Evolutionary conservation across 1,140 invertebrate species (phyloP), one percentile per base, ranked within the genome.

Genomic region (Octopus sinensis): DNA sequence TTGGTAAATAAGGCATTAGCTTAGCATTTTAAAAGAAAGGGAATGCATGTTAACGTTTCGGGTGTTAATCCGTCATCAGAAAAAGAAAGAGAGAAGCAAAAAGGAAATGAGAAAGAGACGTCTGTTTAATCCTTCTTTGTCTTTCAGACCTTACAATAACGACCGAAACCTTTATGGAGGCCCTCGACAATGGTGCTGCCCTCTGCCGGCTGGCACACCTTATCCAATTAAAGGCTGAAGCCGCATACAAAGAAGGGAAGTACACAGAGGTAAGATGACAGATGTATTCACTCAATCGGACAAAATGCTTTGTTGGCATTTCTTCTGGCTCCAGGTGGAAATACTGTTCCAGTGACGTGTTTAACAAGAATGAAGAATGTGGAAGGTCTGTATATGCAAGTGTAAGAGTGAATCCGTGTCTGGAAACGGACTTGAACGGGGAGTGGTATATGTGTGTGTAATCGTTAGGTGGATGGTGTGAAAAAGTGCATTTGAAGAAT

Each of bases 141-240:
- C 76, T 82, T 83, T 62, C 82, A 88, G 87, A 82, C 78, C 85
- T 88, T 54, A 83, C 87, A 10, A 86, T 89, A 5, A 81, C 77
- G 13, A 79, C 86, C 53, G 86, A 88, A 6, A 87, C 82, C 23
- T 98, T 99, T 90, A 94, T 98, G 93, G 95, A 97, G 89, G 93
- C 94, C 82, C 92, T 99, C 78, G 97, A 98, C 89, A 98, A 96
- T 53, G 97, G 97, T 83, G 96, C 97, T 80, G 93, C 94, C 77
- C 92, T 98, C 7, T 98, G 97, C 91, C 93, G 94, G 92, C 96
- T 98, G 91, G 96, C 96, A 76, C 97, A 97, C 91, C 94, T 95
- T 86, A 96, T 98, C 54, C 94, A 96, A 12, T 93, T 93, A 82
- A 95, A 95, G 83, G 96, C 96, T 81, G 89, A 93, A 85, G 93